phyloP scores from a whole-genome alignment of 1,140 invertebrate genomes.

The Drosophila truncata region DNA sequence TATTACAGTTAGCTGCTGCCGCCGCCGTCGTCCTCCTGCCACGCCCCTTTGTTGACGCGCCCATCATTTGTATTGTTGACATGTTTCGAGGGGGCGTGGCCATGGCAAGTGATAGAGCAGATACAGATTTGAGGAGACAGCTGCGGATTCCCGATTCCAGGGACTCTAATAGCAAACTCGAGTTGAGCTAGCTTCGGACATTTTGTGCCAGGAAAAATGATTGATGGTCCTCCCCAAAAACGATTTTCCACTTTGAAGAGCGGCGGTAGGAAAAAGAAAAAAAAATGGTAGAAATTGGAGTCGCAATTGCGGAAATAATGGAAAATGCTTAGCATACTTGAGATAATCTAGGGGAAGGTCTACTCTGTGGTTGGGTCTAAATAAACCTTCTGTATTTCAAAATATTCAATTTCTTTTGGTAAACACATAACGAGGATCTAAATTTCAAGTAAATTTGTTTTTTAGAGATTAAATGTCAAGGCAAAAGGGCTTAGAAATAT shows the following conservation, averaged over 20 bases:
- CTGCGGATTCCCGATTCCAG: conserved; percentile 44
- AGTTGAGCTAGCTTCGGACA: conserved; percentile 34
- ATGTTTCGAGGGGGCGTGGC: conserved; percentile 53
- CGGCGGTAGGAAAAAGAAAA: conserved; percentile 28
- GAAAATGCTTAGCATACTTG: conserved; percentile 32
- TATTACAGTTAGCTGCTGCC: conserved; percentile 76
- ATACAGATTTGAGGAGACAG: conserved; percentile 77
- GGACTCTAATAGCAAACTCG: conserved; percentile 41
- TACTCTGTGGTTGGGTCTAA: background rate
- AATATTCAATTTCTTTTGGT: conserved; percentile 8
- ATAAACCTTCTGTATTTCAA: background rate
- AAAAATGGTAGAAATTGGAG: conserved; percentile 27
- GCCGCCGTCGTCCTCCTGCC: conserved; percentile 38
- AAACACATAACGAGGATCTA: background rate
- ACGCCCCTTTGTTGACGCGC: conserved; percentile 68
- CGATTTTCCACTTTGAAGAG: conserved; percentile 74
- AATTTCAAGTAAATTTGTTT: background rate
- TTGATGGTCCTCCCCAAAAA: conserved; percentile 60
- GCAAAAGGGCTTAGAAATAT: background rate
- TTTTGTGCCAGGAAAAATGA: conserved; percentile 65
- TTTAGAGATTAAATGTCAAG: background rate
- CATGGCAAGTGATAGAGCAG: conserved; percentile 58
- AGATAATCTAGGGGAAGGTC: conserved; percentile 14
- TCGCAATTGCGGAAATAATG: conserved; percentile 35
- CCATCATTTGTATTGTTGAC: conserved; percentile 83